Conservation (phyloP, 53 echinoderm and acorn worm species). For the Apostichopus leukothele region DNA sequence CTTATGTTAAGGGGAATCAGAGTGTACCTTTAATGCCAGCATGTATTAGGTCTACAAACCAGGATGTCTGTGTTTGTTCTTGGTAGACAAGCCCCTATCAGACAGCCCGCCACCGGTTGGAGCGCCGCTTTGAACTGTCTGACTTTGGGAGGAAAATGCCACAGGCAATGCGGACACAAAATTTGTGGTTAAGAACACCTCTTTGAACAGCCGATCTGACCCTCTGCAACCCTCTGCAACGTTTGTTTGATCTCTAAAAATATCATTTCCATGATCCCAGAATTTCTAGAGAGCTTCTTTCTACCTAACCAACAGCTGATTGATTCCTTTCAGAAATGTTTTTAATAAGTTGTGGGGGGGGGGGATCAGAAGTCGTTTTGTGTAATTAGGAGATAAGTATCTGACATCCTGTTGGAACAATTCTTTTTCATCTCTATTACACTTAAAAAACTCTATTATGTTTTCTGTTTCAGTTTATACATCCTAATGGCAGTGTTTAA, state of each 20-base stretch:
- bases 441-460: too few species aligned
- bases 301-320: background rate
- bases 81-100: conserved; percentile 1
- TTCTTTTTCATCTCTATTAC: too few species aligned
- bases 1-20: too few species aligned
- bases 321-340: background rate
- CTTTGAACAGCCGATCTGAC: conserved; percentile 14
- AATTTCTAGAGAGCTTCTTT: background rate
- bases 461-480: too few species aligned
- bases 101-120: background rate
- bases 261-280: background rate
- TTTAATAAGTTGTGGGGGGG: background rate
- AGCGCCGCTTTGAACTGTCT: conserved; percentile 8
- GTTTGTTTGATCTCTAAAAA: conserved; percentile 17
- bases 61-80: conserved; percentile 36
- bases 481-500: too few species aligned
- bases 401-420: conserved; percentile 19
- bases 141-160: conserved; percentile 5
- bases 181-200: background rate
- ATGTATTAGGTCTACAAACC: background rate
- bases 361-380: background rate
- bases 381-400: conserved; percentile 33
- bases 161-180: background rate
- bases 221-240: background rate
- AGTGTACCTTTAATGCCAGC: too few species aligned